Percentiles rank a stretch among this genome's conserved stretches.
Conservation (phyloP, 35 echinoderm and acorn worm genomes). For the Ptychodera flava region DNA sequence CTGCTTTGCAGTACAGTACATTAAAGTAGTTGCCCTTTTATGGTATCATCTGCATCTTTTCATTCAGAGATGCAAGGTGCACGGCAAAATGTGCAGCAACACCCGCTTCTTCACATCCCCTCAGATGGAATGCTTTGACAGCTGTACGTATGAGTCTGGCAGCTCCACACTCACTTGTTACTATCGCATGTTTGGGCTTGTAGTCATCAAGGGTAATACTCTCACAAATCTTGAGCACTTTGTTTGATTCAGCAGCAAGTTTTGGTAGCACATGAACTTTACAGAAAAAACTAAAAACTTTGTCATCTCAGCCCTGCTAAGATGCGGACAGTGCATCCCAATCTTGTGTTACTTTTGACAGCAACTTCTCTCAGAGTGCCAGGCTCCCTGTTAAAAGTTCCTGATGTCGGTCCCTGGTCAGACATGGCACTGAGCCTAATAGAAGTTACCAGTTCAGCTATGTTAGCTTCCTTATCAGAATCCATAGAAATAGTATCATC, state of each 20-base stretch:
- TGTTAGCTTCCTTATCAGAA: not conserved
- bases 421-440: conserved; percentile 31
- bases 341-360: conserved; percentile 15
- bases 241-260: conserved; percentile 38
- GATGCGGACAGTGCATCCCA: conserved; percentile 13
- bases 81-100: too few relatives aligned
- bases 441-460: conserved; percentile 3
- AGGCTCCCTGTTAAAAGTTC: conserved; percentile 15
- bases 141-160: conserved; percentile 40
- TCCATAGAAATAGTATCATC: not conserved
- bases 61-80: too few relatives aligned
- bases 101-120: too few relatives aligned
- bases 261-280: conserved; percentile 46
- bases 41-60: too few relatives aligned
- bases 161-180: too few relatives aligned
- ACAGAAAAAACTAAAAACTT: conserved; percentile 34
- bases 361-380: not conserved
- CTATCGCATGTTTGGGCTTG: conserved; percentile 17
- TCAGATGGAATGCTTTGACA: conserved; percentile 52
- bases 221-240: conserved; percentile 35
- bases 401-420: conserved; percentile 51
- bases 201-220: conserved; percentile 24
- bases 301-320: not conserved
- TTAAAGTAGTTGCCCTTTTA: conserved; percentile 40
- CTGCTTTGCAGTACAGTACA: conserved; percentile 44